Percentiles rank a stretch among this genome's conserved stretches.
phyloP scores from a whole-genome alignment of 53 echinoderm and acorn worm species.

The Arbacia lixula region DNA sequence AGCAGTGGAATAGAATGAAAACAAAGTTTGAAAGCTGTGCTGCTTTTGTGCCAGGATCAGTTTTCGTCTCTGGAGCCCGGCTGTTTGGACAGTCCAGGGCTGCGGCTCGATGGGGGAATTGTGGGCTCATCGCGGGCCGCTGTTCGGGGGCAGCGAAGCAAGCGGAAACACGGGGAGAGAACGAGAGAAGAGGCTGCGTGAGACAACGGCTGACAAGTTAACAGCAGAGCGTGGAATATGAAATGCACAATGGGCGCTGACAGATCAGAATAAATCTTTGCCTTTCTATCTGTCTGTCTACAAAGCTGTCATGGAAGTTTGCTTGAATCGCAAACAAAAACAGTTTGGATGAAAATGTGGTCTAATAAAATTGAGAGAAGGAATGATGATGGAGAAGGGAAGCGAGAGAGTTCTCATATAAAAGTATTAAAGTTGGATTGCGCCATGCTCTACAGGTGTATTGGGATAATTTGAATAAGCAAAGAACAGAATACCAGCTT shows the following conservation, averaged over 20 bases:
- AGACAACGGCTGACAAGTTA: background rate
- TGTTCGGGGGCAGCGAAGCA: constrained; percentile 10
- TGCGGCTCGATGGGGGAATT: constrained; percentile 28
- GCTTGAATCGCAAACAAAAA: too few relatives aligned
- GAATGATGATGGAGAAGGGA: too few relatives aligned
- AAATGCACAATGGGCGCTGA: constrained; percentile 31
- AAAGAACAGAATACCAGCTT: too few relatives aligned
- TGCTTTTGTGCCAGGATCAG: constrained; percentile 42
- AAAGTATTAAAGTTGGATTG: too few relatives aligned
- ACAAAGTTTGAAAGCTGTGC: constrained; percentile 50
- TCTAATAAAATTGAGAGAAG: too few relatives aligned
- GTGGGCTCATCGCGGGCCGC: constrained; percentile 23
- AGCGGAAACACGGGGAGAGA: background rate
- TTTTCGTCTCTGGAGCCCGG: background rate
- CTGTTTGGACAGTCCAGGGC: constrained; percentile 42
- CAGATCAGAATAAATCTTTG: constrained; percentile 42
- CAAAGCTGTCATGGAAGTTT: too few relatives aligned
- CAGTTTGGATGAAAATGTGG: too few relatives aligned
- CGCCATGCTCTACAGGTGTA: too few relatives aligned
- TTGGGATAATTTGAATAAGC: too few relatives aligned
- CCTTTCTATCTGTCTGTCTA: constrained; percentile 3
- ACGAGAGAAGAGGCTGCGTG: constrained; percentile 3
- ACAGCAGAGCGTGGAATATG: background rate
- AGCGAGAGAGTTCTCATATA: too few relatives aligned
- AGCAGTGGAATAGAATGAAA: constrained; percentile 53